Percentiles rank a stretch among this genome's conserved stretches.
These are phyloP conservation scores for Dilophus febrilis DNA, from an alignment of 2,888 invertebrate genomes.

Conservation along the genomic window DNA sequence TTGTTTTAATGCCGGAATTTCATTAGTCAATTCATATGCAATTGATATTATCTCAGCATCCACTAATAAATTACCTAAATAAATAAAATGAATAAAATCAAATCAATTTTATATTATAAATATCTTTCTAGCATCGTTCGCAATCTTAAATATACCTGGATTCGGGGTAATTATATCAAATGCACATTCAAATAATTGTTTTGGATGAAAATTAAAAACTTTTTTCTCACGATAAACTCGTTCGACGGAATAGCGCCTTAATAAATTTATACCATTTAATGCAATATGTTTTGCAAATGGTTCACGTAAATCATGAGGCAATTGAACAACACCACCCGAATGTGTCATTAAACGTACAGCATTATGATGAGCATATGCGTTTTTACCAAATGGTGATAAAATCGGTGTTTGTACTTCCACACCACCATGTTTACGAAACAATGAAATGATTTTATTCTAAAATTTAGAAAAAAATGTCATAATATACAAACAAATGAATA, in stretches of 20 bases:
- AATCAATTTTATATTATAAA: constrained; percentile 2
- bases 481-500: not conserved
- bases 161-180: constrained; percentile 80
- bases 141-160: constrained; percentile 38
- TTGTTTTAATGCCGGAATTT: constrained; percentile 44
- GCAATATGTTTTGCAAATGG: constrained; percentile 71
- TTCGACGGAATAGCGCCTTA: constrained; percentile 75
- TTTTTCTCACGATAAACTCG: constrained; percentile 71
- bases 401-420: constrained; percentile 61
- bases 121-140: constrained; percentile 4
- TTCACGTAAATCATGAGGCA: constrained; percentile 70
- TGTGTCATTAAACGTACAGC: constrained; percentile 72
- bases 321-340: constrained; percentile 64
- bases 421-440: constrained; percentile 67
- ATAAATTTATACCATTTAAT: constrained; percentile 54
- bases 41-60: constrained; percentile 76
- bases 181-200: constrained; percentile 77
- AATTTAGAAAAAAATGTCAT: not conserved
- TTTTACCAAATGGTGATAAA: constrained; percentile 54
- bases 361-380: constrained; percentile 18
- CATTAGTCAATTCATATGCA: constrained; percentile 53
- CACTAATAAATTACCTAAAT: constrained; percentile 46
- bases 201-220: constrained; percentile 67
- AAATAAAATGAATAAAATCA: not conserved
- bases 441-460: constrained; percentile 28